These are phyloP conservation scores for Verasper variegatus DNA, from an alignment of 2,113 vertebrate genomes.

Conservation along the genomic window DNA sequence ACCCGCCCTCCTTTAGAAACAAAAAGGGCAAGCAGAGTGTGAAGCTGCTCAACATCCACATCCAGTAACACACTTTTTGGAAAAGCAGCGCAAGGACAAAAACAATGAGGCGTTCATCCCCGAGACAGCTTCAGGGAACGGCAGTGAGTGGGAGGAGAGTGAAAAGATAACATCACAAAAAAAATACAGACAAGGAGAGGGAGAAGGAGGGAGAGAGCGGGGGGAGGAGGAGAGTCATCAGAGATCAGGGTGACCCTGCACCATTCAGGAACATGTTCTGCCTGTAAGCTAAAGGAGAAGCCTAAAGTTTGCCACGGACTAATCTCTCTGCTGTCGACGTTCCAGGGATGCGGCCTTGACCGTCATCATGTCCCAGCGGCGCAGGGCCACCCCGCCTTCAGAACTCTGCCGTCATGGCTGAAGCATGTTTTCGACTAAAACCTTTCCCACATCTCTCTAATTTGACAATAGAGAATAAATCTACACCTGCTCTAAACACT, in stretches of 20 bases:
- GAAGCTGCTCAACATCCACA: constrained; percentile 61
- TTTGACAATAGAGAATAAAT: constrained; percentile 2
- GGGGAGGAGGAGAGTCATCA: constrained; percentile 62
- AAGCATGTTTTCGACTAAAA: constrained; percentile 27
- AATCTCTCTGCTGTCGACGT: constrained; percentile 66
- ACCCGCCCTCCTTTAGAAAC: constrained; percentile 34
- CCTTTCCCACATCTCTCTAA: constrained; percentile 10
- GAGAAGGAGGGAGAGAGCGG: constrained; percentile 19
- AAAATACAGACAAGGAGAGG: constrained; percentile 66
- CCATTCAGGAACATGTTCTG: constrained; percentile 75
- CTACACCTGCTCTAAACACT: constrained; percentile 28
- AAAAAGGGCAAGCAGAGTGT: constrained; percentile 61
- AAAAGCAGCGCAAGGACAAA: constrained; percentile 75
- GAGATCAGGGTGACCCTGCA: constrained; percentile 81
- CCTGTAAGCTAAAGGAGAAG: constrained; percentile 69
- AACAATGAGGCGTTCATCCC: constrained; percentile 81
- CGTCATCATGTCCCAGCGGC: constrained; percentile 35
- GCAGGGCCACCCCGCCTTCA: constrained; percentile 21
- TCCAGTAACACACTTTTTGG: constrained; percentile 56
- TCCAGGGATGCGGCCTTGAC: constrained; percentile 55
- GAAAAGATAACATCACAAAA: constrained; percentile 80
- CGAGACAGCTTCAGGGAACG: constrained; percentile 79
- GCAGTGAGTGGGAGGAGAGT: constrained; percentile 79
- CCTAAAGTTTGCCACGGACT: constrained; percentile 62
- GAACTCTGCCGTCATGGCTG: constrained; percentile 17